Evolutionary conservation across 2,113 vertebrate genomes (phyloP).

Genomic region (Micromys minutus): DNA sequence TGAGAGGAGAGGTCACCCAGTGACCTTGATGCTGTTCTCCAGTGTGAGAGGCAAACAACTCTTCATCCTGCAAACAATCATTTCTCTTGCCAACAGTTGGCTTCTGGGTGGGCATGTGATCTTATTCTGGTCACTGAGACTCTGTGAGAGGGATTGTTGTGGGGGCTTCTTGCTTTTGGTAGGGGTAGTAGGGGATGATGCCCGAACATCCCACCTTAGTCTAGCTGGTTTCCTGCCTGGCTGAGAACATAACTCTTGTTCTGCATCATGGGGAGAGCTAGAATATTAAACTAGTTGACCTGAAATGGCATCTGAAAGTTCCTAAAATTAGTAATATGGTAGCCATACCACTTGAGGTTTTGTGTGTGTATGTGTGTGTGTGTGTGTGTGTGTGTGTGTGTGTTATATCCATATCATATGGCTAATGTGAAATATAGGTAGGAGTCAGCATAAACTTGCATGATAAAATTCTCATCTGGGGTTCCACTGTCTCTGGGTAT

Average conservation of each 20-base stretch:
- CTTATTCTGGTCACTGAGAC: background rate
- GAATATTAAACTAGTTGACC: fast-evolving
- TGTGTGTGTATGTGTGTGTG: no score
- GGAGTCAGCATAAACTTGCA: no score
- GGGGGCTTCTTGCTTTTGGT: background rate
- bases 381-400: no score
- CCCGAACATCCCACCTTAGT: background rate
- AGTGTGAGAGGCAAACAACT: background rate
- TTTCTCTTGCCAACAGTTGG: background rate
- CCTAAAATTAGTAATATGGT: background rate
- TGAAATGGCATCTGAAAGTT: background rate
- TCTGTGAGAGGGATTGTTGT: background rate
- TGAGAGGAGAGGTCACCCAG: no score
- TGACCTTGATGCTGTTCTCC: background rate
- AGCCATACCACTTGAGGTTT: fast-evolving
- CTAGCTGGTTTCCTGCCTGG: background rate
- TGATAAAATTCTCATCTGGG: background rate
- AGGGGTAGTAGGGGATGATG: background rate
- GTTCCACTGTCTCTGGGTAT: no score
- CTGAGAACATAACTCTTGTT: background rate
- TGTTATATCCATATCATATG: background rate
- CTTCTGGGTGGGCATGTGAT: background rate
- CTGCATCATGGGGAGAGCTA: background rate
- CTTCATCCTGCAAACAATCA: background rate
- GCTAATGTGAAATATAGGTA: background rate